Evolutionary conservation across 2,888 invertebrate species (phyloP), one percentile per base, ranked within the genome.

Genomic region (Drosophila lutescens): DNA sequence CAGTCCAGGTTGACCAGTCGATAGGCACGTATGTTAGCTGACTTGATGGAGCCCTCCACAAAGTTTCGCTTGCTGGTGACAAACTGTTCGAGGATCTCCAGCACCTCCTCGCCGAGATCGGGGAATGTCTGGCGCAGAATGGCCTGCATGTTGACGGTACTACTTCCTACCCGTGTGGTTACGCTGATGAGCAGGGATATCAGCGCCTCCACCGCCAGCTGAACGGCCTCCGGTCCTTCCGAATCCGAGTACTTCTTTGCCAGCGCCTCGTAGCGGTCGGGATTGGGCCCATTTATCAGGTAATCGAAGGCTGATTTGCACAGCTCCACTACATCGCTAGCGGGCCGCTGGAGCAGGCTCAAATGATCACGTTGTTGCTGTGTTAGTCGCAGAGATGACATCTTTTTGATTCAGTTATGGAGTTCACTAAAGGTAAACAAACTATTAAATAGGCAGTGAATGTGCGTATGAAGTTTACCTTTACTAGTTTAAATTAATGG

Each of bases 171-270:
- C 91, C 95, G 95, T 79, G 95, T 95, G 79, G 95, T 95, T 75
- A 94, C 94, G 91, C 96, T 94, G 17, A 96, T 92, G 53, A 96
- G 92, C 53, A 96, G 93, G 90, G 96, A 95, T n/a, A 96, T 94
- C 57, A 97, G 91, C 20, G 95, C 96, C 92, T 96, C 95, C 13
- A 96, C 93, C 44, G 95, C 93, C 1, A 77, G 70, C 79, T 93
- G 93, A 13, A 95, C 93, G 15, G 91, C 82, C 55, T 66, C 56
- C 93, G 93, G 1, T 1, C 53, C 66, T 1, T 92, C 76, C 10
- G 67, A 60, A 0, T 58, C 68, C 4, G 93, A 91, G 36, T 94
- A 91, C 86, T 94, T 95, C 78, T 93, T 88, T 38, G 87, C 80
- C 66, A 91, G 61, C n/a, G 79, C 15, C 6, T 90, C 91, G 78